phyloP scores from a whole-genome alignment of 2,113 vertebrate genomes.

The Murina feae region DNA sequence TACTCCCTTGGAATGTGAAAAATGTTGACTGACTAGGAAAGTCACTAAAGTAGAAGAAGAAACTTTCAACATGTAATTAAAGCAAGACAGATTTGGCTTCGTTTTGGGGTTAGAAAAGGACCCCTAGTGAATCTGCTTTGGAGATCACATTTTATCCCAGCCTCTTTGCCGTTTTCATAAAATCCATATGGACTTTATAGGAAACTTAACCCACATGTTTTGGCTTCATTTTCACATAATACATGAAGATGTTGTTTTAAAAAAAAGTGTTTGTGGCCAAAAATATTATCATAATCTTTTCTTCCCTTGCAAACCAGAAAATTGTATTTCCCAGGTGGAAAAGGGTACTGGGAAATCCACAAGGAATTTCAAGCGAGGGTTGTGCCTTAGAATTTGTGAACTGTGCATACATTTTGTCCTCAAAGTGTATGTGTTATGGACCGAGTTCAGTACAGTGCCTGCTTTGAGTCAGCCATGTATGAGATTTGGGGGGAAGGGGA shows the following conservation, averaged over 20 bases:
- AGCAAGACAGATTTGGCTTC: constrained; percentile 10
- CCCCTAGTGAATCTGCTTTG: neutral
- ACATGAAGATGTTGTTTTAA: constrained; percentile 58
- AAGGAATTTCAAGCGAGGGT: neutral
- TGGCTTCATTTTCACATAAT: constrained; percentile 48
- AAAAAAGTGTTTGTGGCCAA: constrained; percentile 28
- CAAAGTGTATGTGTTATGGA: neutral
- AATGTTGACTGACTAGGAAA: neutral
- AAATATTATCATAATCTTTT: constrained; percentile 44
- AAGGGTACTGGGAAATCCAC: neutral
- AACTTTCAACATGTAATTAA: constrained; percentile 2
- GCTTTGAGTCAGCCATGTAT: neutral
- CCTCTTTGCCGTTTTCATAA: constrained; percentile 22
- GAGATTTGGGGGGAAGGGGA: neutral
- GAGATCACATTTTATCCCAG: constrained; percentile 19
- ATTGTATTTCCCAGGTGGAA: constrained; percentile 31
- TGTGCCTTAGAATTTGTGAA: neutral
- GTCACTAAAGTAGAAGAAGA: neutral
- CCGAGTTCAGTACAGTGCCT: neutral
- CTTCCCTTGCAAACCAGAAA: constrained; percentile 38
- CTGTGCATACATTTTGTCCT: neutral
- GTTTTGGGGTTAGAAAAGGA: constrained; percentile 12
- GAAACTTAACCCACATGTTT: constrained; percentile 61
- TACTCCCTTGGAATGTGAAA: neutral
- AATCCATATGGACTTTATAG: constrained; percentile 36